Base-by-base conservation (phyloP, 2,888 invertebrate genomes). In the Luperina nickerlii region DNA sequence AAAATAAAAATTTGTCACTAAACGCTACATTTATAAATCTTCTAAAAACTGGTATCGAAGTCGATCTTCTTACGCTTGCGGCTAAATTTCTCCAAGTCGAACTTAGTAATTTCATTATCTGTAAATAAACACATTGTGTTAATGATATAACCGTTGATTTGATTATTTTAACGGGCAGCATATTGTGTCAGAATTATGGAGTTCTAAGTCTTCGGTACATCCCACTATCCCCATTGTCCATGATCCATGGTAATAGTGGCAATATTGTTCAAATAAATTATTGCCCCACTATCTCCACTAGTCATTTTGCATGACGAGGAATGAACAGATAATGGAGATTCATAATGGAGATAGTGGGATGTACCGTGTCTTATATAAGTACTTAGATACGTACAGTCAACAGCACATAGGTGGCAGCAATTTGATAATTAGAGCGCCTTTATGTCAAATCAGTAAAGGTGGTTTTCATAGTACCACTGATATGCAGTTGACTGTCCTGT, bases 1-100 rank as follows among this genome's bases (percentile, higher is more conserved):
- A 97, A 4, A 99, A 95, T 83, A 99, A 96, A 95, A 98, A 98
- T 94, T 98, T 98, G 62, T 97, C 96, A 92, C 97, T 97, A 91
- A 98, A 98, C 27, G 97, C 97, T 73, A 95, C 91, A 90, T 92
- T 94, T 6, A 95, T 90, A 66, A 92, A 78, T 87, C 88, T 93
- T 91, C 89, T 93, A 66, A 95, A 86, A 27, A 87, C 90, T 68
- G 92, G 81, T 27, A 92, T 77, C 20, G 93, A 85, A 62, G 85
- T 84, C 32, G 92, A 92, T 48, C 89, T 88, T 32, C 91, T 85
- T 24, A 95, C 79, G 81, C 93, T 94, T 70, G 91, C 92, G 42
- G 94, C 90, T 74, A 96, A 82, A 82, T 92, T 94, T 77, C 94
- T 92, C 95, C 95, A 96, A 57, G 94, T 93, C 13, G 95, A 82